phyloP scores from a whole-genome alignment of 2,113 vertebrate genomes.

The Apeltes quadracus region DNA sequence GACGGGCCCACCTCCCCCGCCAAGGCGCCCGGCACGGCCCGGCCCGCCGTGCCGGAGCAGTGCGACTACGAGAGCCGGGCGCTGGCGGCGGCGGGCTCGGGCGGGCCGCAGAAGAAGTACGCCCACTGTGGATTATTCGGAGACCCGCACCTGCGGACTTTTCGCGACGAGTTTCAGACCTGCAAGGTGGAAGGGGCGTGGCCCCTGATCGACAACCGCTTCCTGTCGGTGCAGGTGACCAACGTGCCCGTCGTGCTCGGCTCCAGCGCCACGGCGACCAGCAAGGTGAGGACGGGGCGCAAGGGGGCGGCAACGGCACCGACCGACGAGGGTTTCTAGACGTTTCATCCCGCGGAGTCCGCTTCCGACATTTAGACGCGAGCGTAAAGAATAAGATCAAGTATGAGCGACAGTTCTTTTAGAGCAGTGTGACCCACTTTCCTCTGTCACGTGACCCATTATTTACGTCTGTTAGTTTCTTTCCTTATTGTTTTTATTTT shows the following conservation, averaged over 20 bases:
- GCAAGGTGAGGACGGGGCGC: constrained; percentile 76
- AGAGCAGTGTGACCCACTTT: too few species aligned
- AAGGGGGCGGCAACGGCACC: background rate
- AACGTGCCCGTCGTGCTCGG: constrained; percentile 84
- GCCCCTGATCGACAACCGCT: constrained; percentile 86
- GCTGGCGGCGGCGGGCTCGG: constrained; percentile 58
- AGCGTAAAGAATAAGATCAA: too few species aligned
- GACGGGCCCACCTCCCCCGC: constrained; percentile 82
- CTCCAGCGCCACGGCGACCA: constrained; percentile 86
- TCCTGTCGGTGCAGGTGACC: constrained; percentile 87
- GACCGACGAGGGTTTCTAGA: rapidly evolving
- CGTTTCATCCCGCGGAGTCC: too few species aligned
- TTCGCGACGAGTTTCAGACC: constrained; percentile 87
- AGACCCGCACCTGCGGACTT: constrained; percentile 86
- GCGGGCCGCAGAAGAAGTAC: constrained; percentile 77
- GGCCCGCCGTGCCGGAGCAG: constrained; percentile 73
- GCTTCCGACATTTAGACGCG: too few species aligned
- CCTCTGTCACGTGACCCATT: too few species aligned
- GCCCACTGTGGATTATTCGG: constrained; percentile 87
- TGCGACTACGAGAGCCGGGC: constrained; percentile 80
- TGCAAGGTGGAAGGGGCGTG: constrained; percentile 87
- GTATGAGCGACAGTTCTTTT: too few species aligned
- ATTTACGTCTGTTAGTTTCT: too few species aligned
- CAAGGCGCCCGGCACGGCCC: constrained; percentile 72
- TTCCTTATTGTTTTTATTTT: too few species aligned